Percentiles rank a stretch among this genome's conserved stretches.
Evolutionary conservation across 2,888 invertebrate genomes (phyloP).

Genomic region (Clanis bilineata): DNA sequence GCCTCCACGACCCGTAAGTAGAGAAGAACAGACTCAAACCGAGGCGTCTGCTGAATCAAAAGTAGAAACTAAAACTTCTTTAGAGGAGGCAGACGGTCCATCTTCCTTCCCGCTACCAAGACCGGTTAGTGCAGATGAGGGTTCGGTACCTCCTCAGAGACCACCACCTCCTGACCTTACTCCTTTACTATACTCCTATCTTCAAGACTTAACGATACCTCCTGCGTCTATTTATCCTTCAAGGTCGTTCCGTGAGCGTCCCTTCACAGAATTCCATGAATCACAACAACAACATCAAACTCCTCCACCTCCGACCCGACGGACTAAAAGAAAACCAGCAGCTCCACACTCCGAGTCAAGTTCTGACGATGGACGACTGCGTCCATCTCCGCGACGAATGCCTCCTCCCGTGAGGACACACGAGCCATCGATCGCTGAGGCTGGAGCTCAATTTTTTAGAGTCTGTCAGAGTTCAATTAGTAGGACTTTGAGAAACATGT

Average conservation of each 20-base stretch:
- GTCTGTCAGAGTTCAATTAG: conserved; percentile 86
- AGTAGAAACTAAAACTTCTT: conserved; percentile 27
- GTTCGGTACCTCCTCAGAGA: conserved; percentile 59
- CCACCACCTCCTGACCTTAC: conserved; percentile 76
- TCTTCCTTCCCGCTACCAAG: conserved; percentile 37
- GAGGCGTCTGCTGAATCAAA: conserved; percentile 42
- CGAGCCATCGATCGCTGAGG: conserved; percentile 86
- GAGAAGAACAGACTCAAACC: conserved; percentile 73
- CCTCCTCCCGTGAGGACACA: conserved; percentile 66
- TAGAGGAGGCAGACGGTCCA: conserved; percentile 28
- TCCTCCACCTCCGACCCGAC: conserved; percentile 71
- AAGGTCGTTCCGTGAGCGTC: conserved; percentile 61
- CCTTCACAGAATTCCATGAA: conserved; percentile 61
- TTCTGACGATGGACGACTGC: conserved; percentile 75
- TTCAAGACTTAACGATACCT: conserved; percentile 79
- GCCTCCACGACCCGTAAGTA: conserved; percentile 49
- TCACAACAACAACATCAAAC: conserved; percentile 55
- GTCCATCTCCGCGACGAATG: conserved; percentile 65
- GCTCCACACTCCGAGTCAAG: conserved; percentile 73
- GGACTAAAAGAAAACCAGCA: conserved; percentile 70
- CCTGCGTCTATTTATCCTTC: conserved; percentile 73
- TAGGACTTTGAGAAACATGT: conserved; percentile 86
- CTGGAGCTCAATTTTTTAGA: conserved; percentile 86
- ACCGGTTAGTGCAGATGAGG: conserved; percentile 46
- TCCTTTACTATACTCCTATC: conserved; percentile 75